Percentiles rank a stretch among this genome's conserved stretches.
These are phyloP conservation scores for Anabacerthia variegaticeps DNA, from an alignment of 2,797 vertebrate species.

Conservation along the genomic window DNA sequence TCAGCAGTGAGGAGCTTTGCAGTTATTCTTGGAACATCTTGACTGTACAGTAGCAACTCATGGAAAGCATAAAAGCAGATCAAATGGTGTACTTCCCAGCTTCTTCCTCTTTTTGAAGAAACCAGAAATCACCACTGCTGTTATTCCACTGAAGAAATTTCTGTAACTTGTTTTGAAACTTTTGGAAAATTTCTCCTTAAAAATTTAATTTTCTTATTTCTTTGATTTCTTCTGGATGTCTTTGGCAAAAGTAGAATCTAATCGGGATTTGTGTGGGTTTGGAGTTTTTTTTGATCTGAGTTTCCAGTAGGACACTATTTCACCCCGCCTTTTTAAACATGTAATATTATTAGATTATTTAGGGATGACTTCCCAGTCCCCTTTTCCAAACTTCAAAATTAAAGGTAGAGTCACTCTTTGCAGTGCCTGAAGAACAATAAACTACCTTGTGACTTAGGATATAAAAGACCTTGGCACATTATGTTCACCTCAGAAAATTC, in stretches of 20 bases:
- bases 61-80: neutral
- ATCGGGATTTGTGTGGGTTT: neutral
- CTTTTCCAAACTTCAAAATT: neutral
- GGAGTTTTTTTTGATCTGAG: neutral
- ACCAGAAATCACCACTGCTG: neutral
- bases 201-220: neutral
- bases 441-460: neutral
- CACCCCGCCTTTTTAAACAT: neutral
- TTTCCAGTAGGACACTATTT: neutral
- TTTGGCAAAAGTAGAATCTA: neutral
- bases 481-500: neutral
- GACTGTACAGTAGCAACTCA: neutral
- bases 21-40: neutral
- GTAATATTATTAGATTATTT: neutral
- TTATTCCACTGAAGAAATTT: neutral
- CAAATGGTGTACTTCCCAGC: neutral
- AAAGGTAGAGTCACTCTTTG: neutral
- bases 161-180: neutral
- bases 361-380: neutral
- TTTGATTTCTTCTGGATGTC: neutral
- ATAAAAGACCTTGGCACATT: neutral
- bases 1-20: neutral
- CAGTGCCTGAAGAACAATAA: neutral
- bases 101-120: neutral
- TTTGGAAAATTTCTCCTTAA: neutral